A percentile compares a stretch with the other conserved stretches of the same genome.
Conservation (phyloP, 2,797 vertebrate species). For the Prionace glauca region DNA sequence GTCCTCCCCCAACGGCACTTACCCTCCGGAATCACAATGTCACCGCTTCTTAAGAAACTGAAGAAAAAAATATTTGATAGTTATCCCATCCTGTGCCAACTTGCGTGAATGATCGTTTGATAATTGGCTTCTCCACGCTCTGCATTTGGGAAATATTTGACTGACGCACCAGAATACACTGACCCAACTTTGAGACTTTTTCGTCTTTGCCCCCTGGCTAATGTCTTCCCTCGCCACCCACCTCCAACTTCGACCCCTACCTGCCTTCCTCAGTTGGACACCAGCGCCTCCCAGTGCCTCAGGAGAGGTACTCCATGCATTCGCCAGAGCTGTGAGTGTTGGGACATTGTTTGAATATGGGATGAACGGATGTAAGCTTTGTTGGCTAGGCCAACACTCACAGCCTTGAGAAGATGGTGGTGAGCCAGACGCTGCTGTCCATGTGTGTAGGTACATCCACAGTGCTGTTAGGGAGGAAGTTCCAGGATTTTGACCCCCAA, state of each 20-base stretch:
- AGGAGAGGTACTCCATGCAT: neutral
- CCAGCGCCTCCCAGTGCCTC: neutral
- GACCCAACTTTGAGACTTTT: neutral
- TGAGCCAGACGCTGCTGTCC: no score
- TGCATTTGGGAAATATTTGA: neutral
- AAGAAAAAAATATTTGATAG: neutral
- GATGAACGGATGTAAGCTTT: no score
- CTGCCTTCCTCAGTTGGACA: neutral
- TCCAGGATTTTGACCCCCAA: no score
- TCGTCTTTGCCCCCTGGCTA: neutral
- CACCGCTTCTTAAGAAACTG: neutral
- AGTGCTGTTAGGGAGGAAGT: no score
- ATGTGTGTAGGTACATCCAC: no score
- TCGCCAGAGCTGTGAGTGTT: neutral
- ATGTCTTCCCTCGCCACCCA: neutral
- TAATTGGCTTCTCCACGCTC: neutral
- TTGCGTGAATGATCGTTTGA: no score
- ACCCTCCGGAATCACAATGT: slow-evolving; percentile 51
- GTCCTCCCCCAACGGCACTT: slow-evolving; percentile 48
- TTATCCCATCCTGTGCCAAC: neutral
- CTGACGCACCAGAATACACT: neutral
- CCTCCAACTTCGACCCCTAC: no score
- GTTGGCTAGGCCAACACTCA: no score
- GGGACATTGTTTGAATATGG: neutral
- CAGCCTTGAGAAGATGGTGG: no score